Evolutionary conservation across 2,113 vertebrate species (phyloP).

Genomic region (Galemys pyrenaicus): DNA sequence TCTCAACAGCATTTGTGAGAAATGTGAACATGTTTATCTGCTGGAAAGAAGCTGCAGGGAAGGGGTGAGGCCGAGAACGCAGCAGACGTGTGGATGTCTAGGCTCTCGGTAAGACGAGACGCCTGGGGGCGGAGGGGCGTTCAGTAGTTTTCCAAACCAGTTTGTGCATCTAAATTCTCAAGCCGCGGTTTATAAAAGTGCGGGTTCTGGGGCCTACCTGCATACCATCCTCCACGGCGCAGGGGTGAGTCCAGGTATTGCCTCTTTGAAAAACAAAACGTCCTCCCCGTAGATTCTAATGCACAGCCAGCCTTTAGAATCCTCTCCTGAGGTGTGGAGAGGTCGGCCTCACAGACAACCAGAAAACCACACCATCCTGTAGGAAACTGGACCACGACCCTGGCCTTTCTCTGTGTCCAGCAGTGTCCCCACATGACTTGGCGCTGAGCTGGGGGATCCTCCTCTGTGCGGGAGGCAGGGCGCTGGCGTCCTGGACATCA

Average conservation of each 20-base stretch:
- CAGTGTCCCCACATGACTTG: background rate
- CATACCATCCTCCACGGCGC: background rate
- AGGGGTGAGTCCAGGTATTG: background rate
- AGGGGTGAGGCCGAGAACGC: background rate
- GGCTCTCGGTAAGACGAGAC: background rate
- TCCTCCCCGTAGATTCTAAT: background rate
- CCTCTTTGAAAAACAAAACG: background rate
- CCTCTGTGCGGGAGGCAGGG: background rate
- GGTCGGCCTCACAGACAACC: background rate
- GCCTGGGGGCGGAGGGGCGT: fast-evolving
- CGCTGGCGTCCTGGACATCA: background rate
- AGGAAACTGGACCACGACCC: background rate
- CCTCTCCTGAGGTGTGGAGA: background rate
- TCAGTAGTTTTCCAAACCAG: background rate
- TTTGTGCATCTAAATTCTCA: background rate
- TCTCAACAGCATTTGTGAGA: background rate
- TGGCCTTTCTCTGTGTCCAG: fast-evolving
- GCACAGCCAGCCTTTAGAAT: background rate
- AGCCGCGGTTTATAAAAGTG: background rate
- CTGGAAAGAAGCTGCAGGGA: background rate
- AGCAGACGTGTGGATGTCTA: fast-evolving
- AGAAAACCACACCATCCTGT: background rate
- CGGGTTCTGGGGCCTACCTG: background rate
- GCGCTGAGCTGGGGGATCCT: fast-evolving
- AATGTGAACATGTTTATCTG: background rate